These are phyloP conservation scores for Onthophagus sagittarius DNA, from an alignment of 2,888 invertebrate genomes.

Conservation along the genomic window DNA sequence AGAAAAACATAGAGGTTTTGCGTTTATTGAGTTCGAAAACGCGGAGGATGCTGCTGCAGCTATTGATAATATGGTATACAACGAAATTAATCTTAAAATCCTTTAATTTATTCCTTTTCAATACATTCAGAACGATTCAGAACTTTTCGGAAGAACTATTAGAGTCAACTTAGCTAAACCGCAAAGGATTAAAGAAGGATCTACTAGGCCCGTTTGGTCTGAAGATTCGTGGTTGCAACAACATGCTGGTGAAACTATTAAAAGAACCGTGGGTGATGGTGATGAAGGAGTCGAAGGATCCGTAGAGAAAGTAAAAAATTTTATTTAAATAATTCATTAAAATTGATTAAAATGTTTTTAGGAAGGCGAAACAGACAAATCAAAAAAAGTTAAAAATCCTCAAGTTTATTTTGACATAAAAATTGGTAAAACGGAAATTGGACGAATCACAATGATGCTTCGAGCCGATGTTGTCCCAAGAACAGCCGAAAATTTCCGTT, in stretches of 20 bases:
- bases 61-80: conserved; percentile 93
- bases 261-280: conserved; percentile 47
- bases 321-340: not conserved
- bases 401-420: conserved; percentile 96
- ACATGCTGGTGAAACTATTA: conserved; percentile 87
- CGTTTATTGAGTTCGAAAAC: conserved; percentile 96
- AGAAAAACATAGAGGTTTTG: conserved; percentile 97
- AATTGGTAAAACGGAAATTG: conserved; percentile 82
- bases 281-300: conserved; percentile 37
- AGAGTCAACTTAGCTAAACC: conserved; percentile 97
- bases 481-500: conserved; percentile 92
- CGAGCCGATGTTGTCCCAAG: conserved; percentile 90
- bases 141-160: conserved; percentile 93
- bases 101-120: conserved; percentile 21
- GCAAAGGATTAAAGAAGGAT: conserved; percentile 93
- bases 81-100: conserved; percentile 17
- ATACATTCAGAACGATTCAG: conserved; percentile 88
- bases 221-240: conserved; percentile 98
- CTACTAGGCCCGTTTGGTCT: conserved; percentile 94
- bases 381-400: conserved; percentile 64
- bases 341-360: conserved; percentile 18
- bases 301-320: conserved; percentile 20
- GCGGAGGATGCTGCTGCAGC: conserved; percentile 98
- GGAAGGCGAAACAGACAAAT: conserved; percentile 29
- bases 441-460: conserved; percentile 88